These are phyloP conservation scores for Phocoena sinus DNA, from an alignment of 2,113 vertebrate species.

Conservation along the genomic window DNA sequence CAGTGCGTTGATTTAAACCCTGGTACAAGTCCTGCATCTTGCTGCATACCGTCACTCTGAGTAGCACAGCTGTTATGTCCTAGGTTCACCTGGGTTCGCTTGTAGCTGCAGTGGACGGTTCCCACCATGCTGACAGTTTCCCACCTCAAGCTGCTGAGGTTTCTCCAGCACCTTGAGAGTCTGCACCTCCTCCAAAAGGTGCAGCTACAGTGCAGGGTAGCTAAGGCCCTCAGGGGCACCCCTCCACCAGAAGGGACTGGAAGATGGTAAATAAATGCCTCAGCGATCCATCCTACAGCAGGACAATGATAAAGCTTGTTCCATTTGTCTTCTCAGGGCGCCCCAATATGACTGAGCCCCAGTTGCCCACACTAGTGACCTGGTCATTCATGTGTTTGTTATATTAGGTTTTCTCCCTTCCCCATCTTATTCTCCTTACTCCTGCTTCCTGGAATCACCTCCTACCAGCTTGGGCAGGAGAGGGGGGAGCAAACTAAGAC, in stretches of 20 bases:
- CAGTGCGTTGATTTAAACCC: not conserved
- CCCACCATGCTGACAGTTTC: not conserved
- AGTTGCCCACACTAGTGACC: accelerated
- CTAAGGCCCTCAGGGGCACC: no score
- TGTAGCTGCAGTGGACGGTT: not conserved
- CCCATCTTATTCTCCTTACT: not conserved
- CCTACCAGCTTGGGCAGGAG: not conserved
- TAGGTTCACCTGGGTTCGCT: not conserved
- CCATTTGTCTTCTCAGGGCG: not conserved
- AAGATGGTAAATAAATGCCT: not conserved
- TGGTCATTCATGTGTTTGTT: accelerated
- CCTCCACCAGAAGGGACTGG: not conserved
- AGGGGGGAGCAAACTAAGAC: not conserved
- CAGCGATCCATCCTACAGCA: not conserved
- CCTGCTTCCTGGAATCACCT: not conserved
- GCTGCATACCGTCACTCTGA: accelerated
- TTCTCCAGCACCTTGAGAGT: not conserved
- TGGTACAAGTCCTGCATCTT: not conserved
- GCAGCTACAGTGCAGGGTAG: no score
- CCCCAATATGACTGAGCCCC: not conserved
- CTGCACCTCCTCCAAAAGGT: not conserved
- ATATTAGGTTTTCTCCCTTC: not conserved
- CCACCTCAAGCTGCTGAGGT: not conserved
- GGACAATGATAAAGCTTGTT: not conserved
- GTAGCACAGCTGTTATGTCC: not conserved